phyloP scores from a whole-genome alignment of 2,797 vertebrate species.

The Phrynocephalus vlangalii region DNA sequence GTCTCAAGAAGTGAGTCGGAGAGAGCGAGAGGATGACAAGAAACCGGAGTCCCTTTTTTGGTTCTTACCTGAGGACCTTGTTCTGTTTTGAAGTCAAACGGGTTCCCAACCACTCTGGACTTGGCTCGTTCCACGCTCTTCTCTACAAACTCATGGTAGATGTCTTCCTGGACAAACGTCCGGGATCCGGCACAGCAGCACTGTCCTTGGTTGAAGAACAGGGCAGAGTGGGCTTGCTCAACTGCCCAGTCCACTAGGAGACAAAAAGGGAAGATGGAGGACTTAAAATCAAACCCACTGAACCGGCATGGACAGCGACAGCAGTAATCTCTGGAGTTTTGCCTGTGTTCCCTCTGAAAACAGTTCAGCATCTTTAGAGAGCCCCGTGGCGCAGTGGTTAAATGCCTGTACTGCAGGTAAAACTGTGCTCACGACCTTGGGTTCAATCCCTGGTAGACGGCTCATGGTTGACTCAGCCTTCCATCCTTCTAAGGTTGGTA shows the following conservation, averaged over 20 bases:
- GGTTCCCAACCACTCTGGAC: slow-evolving; percentile 90
- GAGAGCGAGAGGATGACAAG: neutral
- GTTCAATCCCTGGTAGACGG: too few relatives aligned
- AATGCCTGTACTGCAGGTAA: too few relatives aligned
- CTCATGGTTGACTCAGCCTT: too few relatives aligned
- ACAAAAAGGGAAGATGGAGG: slow-evolving; percentile 9
- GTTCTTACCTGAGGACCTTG: slow-evolving; percentile 92
- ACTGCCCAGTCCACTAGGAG: slow-evolving; percentile 91
- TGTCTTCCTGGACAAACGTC: slow-evolving; percentile 90
- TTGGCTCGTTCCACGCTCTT: slow-evolving; percentile 88
- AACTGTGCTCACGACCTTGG: too few relatives aligned
- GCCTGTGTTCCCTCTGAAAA: neutral
- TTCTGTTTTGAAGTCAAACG: slow-evolving; percentile 90
- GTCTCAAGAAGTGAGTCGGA: neutral
- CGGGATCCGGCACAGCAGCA: slow-evolving; percentile 94
- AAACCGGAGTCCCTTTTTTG: neutral
- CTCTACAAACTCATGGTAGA: slow-evolving; percentile 92
- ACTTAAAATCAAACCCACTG: neutral
- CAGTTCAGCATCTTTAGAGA: neutral
- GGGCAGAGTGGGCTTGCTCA: slow-evolving; percentile 92
- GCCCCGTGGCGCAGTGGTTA: too few relatives aligned
- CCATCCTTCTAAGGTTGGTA: too few relatives aligned
- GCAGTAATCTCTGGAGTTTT: neutral
- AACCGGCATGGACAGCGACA: too few relatives aligned
- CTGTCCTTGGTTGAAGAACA: slow-evolving; percentile 99